These are phyloP conservation scores for Chelon labrosus DNA, from an alignment of 2,797 vertebrate species.

Conservation along the genomic window DNA sequence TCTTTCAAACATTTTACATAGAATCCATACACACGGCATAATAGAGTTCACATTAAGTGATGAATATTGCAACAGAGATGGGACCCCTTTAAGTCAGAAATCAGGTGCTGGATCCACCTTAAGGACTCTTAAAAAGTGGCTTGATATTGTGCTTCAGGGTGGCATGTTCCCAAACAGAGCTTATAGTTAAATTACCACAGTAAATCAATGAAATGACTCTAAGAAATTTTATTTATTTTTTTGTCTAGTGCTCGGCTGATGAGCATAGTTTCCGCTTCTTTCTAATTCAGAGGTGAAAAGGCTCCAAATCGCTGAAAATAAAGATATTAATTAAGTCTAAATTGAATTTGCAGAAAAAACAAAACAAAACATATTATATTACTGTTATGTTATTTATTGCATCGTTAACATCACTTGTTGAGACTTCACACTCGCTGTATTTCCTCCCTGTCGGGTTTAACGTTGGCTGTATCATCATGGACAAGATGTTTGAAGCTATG, in stretches of 20 bases:
- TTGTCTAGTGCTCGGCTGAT: too few relatives aligned
- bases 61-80: neutral
- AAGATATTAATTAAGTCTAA: too few relatives aligned
- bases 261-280: neutral
- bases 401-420: slow-evolving; percentile 64
- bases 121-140: neutral
- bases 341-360: too few relatives aligned
- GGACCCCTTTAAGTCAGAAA: neutral
- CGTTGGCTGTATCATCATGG: slow-evolving; percentile 67
- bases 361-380: neutral
- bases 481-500: slow-evolving; percentile 66
- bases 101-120: neutral
- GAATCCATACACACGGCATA: neutral
- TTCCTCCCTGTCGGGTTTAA: slow-evolving; percentile 69
- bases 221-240: too few relatives aligned
- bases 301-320: too few relatives aligned
- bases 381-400: slow-evolving; percentile 27
- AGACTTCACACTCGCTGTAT: slow-evolving; percentile 60
- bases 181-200: neutral
- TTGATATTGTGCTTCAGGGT: slow-evolving; percentile 9
- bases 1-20: neutral
- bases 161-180: slow-evolving; percentile 1
- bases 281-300: slow-evolving; percentile 8
- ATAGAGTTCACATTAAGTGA: neutral
- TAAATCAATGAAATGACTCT: slow-evolving; percentile 1